Base-by-base conservation (phyloP, 30 jellyfish, hydroid and myxozoan species). In the Turritopsis rubra region DNA sequence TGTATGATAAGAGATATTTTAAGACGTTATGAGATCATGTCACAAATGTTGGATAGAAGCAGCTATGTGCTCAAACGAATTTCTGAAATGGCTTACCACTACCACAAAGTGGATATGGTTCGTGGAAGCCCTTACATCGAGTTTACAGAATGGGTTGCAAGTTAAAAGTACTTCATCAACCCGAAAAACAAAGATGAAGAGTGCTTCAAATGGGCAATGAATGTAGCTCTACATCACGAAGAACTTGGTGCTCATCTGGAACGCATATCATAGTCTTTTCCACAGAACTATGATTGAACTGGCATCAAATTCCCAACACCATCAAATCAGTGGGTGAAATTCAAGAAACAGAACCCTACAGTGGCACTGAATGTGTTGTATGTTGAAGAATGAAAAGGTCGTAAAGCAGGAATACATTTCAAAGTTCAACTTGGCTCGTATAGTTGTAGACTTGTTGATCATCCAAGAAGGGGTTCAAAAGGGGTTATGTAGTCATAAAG, bases 101-200 rank as follows among this genome's bases (percentile, higher is more conserved):
- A n/a, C n/a, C 72, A 54, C 72, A 54, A 54, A n/a, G 72, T 54
- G 18, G 72, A 54, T n/a, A 16, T 54, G n/a, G 72, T 54, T 18
- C 72, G 72, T 54, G 72, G 72, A 16, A 54, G 72, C n/a, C n/a
- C 72, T 16, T 54, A 54, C n/a, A 54, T 54, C 18, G 72, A 54
- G 72, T n/a, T 54, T 54, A 18, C 72, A 16, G 72, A 54, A 16
- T 54, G 72, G 72, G 18, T 54, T 16, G n/a, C 19, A 54, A 54
- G n/a, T 54, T 16, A 54, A n/a, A 54, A 54, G 72, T 54, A n/a
- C n/a, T 54, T 18, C n/a, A 54, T 54, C 72, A 54, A 54, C n/a
- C 72, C 72, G 72, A n/a, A 54, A n/a, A 54, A 54, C n/a, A 54
- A 54, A 54, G 72, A 54, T 54, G 72, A 54, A n/a, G n/a, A n/a